Percentiles rank a stretch among this genome's conserved stretches.
Evolutionary conservation across 2,888 invertebrate species (phyloP).

Genomic region (Megamerina dolium): DNA sequence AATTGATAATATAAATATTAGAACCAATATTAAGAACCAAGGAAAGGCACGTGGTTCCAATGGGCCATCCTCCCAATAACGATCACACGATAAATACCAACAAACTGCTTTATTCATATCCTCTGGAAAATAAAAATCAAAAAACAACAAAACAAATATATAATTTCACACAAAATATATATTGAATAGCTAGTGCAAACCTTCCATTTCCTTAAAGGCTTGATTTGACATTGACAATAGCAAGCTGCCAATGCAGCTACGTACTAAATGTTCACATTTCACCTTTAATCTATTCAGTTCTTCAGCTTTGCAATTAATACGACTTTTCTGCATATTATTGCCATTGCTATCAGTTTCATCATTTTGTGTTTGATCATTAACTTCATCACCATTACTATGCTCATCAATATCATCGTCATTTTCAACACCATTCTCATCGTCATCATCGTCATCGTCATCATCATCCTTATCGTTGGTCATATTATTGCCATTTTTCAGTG

Average conservation of each 20-base stretch:
- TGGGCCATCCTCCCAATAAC: constrained; percentile 84
- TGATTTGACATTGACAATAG: constrained; percentile 73
- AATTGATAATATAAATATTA: constrained; percentile 72
- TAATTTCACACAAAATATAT: not conserved
- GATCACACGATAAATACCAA: constrained; percentile 87
- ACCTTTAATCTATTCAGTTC: constrained; percentile 67
- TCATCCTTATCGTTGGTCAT: not conserved
- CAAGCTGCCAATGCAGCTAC: constrained; percentile 77
- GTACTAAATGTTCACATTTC: constrained; percentile 67
- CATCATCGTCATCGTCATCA: too few relatives aligned
- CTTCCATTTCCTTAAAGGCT: constrained; percentile 82
- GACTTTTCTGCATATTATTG: constrained; percentile 57
- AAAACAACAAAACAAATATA: not conserved
- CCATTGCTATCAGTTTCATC: constrained; percentile 16
- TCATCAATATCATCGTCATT: not conserved
- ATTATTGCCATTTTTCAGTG: constrained; percentile 3
- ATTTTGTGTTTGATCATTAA: constrained; percentile 9
- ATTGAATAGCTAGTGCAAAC: constrained; percentile 48
- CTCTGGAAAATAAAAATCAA: constrained; percentile 53
- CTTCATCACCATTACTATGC: constrained; percentile 10
- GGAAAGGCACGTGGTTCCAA: constrained; percentile 71
- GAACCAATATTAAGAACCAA: constrained; percentile 70
- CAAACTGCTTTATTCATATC: constrained; percentile 85
- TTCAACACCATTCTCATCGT: not conserved
- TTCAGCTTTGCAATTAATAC: constrained; percentile 74